Percentiles rank a stretch among this genome's conserved stretches.
Conservation (phyloP, 1,140 invertebrate genomes). For the Bombus sibiricus region DNA sequence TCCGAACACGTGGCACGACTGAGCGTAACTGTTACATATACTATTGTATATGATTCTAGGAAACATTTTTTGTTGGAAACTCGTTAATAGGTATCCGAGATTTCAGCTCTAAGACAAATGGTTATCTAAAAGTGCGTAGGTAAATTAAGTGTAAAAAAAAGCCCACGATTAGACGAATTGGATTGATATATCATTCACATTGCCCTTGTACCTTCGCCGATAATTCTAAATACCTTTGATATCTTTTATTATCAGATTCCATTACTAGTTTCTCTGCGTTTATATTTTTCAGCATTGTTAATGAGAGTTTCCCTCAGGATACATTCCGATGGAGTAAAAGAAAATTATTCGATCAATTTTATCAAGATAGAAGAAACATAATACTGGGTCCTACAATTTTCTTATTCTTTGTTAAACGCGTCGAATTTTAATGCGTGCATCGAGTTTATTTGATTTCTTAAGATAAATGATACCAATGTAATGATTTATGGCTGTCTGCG, state of each 20-base stretch:
- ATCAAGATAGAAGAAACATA: background rate
- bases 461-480: slow-evolving; percentile 47
- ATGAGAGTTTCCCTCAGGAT: slow-evolving; percentile 36
- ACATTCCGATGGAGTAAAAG: slow-evolving; percentile 60
- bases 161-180: slow-evolving; percentile 42
- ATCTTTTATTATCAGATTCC: background rate
- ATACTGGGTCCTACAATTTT: background rate
- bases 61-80: slow-evolving; percentile 73
- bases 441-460: slow-evolving; percentile 29
- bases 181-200: slow-evolving; percentile 27
- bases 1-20: slow-evolving; percentile 75
- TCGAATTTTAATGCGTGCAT: slow-evolving; percentile 25
- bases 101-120: slow-evolving; percentile 74
- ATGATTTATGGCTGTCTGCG: slow-evolving; percentile 55
- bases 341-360: slow-evolving; percentile 40
- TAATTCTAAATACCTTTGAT: slow-evolving; percentile 9
- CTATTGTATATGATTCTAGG: slow-evolving; percentile 82
- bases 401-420: slow-evolving; percentile 34
- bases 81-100: slow-evolving; percentile 76
- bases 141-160: slow-evolving; percentile 56
- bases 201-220: background rate
- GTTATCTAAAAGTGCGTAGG: slow-evolving; percentile 57
- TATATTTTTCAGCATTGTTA: slow-evolving; percentile 49
- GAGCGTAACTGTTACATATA: slow-evolving; percentile 82
- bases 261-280: background rate